These are phyloP conservation scores for Theretra japonica DNA, from an alignment of 2,888 invertebrate species.

Conservation along the genomic window DNA sequence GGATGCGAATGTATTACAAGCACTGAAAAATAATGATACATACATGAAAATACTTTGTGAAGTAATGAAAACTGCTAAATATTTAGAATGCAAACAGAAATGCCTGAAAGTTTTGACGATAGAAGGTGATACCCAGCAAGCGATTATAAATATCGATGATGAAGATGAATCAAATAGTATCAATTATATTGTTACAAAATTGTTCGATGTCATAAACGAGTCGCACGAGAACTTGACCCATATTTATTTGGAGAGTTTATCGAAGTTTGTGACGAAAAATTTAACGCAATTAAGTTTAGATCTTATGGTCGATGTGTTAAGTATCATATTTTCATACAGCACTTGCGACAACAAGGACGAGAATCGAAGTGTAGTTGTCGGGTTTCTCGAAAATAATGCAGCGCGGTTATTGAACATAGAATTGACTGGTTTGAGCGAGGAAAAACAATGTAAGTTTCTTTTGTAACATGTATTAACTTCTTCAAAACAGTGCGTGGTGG, in stretches of 20 bases:
- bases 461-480: no score
- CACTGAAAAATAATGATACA: conserved; percentile 40
- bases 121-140: conserved; percentile 55
- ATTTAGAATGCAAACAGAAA: conserved; percentile 68
- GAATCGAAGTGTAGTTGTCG: conserved; percentile 55
- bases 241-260: conserved; percentile 63
- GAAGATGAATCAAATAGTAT: conserved; percentile 39
- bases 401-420: conserved; percentile 43
- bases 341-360: conserved; percentile 60
- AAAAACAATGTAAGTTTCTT: conserved; percentile 59
- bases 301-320: conserved; percentile 53
- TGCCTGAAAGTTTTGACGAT: conserved; percentile 60
- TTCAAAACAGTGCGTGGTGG: no score
- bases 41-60: conserved; percentile 53
- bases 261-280: conserved; percentile 52
- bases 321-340: conserved; percentile 57
- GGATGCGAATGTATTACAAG: conserved; percentile 39
- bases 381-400: conserved; percentile 58
- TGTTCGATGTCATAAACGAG: conserved; percentile 54
- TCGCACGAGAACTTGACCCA: conserved; percentile 67
- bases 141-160: conserved; percentile 49
- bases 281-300: conserved; percentile 39
- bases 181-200: conserved; percentile 48
- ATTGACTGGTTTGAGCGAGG: conserved; percentile 40
- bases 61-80: conserved; percentile 50